Conservation (phyloP, 1,140 invertebrate genomes). For the Psilanteris sp. region DNA sequence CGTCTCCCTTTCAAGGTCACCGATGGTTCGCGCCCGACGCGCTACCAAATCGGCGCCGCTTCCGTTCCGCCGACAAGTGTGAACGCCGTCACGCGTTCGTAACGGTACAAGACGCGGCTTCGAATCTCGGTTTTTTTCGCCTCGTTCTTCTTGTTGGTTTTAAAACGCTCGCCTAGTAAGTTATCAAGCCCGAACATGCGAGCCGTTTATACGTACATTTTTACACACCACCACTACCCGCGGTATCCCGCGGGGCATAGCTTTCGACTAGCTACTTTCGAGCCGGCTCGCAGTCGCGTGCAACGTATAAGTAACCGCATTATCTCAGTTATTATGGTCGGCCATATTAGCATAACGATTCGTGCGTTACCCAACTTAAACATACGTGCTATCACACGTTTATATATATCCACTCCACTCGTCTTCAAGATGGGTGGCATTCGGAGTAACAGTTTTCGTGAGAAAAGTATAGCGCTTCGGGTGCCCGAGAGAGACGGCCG, state of each 20-base stretch:
- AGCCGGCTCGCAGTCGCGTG: slow-evolving; percentile 56
- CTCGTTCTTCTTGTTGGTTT: slow-evolving; percentile 21
- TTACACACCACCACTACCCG: slow-evolving; percentile 48
- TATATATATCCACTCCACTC: slow-evolving; percentile 31
- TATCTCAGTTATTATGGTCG: slow-evolving; percentile 73
- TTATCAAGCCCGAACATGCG: slow-evolving; percentile 61
- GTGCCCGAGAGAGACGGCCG: slow-evolving; percentile 14
- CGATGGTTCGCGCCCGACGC: too few species aligned
- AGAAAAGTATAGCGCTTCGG: slow-evolving; percentile 54
- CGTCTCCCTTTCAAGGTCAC: not conserved
- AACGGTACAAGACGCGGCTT: slow-evolving; percentile 30
- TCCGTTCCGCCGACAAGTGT: too few species aligned
- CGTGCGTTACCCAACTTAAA: slow-evolving; percentile 65
- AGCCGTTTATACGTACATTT: slow-evolving; percentile 52
- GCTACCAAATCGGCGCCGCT: too few species aligned
- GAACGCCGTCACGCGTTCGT: slow-evolving; percentile 27
- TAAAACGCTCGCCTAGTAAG: slow-evolving; percentile 45
- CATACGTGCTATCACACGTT: slow-evolving; percentile 46
- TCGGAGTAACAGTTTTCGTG: slow-evolving; percentile 55
- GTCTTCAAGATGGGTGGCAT: slow-evolving; percentile 63
- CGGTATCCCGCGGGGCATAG: slow-evolving; percentile 52
- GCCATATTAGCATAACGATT: slow-evolving; percentile 75
- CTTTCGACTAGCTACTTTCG: slow-evolving; percentile 67
- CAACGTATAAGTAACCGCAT: slow-evolving; percentile 71
- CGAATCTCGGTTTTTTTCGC: slow-evolving; percentile 6